Base-by-base conservation (phyloP, 2,797 vertebrate species). In the Fringilla coelebs region DNA sequence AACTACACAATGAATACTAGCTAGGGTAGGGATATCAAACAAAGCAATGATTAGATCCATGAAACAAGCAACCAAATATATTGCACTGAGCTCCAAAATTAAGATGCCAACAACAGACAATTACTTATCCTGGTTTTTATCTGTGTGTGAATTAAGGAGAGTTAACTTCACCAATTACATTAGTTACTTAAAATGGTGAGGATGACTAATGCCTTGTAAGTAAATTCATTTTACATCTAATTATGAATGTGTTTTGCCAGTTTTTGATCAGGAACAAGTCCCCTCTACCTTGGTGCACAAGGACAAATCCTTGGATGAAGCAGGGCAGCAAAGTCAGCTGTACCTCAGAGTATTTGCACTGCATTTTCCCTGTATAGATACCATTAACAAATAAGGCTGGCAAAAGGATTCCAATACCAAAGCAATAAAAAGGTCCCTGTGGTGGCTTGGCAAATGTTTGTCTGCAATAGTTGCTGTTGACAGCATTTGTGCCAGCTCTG, bases 51-150 rank as follows among this genome's bases (percentile, higher is more conserved):
- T 94, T 80, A 76, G 79, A 92, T 94, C 76, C 63, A 52, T 34
- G 82, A 93, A 94, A 95, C 84, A 94, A 88, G 81, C 88, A 91
- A 81, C 49, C 29, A 81, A 81, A 95, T 80, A 93, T 78, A 93
- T 78, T 78, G 77, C 70, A 32, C 82, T 76, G 73, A 86, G 41
- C 85, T 95, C 77, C 77, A 88, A 94, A 97, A 96, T 96, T 96
- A 96, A 93, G 83, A 77, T 74, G 89, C 78, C 65, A 81, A 68
- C 79, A 78, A 89, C 68, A 95, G 71, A 74, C 76, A 75, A 95
- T 96, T 93, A 96, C 26, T 96, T 95, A 96, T 83, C 83, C 60
- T 63, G 76, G 48, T 74, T 93, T 93, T 94, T 78, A 76, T 95
- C 85, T 28, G 46, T 14, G 34, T 77, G 75, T 88, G 85, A 86